Evolutionary conservation across 1,140 invertebrate genomes (phyloP).

Genomic region (Heliconius hermathena): DNA sequence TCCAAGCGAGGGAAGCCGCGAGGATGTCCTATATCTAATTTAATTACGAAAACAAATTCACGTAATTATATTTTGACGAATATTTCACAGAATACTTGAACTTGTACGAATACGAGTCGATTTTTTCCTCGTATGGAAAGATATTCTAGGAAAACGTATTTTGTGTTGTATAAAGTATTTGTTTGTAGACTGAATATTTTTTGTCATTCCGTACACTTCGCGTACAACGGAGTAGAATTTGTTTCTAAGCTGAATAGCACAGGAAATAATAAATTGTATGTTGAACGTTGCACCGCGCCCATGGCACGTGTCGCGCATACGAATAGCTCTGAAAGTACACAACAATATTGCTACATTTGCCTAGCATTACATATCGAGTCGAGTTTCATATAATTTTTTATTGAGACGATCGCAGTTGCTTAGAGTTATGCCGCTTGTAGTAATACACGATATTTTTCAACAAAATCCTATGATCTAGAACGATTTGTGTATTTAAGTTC

Average conservation of each 20-base stretch:
- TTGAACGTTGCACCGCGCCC: conserved; percentile 32
- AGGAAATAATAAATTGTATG: conserved; percentile 41
- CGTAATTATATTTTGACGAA: too few relatives aligned
- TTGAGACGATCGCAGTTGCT: conserved; percentile 18
- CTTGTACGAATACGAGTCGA: background rate
- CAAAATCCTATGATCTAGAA: background rate
- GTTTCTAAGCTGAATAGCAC: conserved; percentile 28
- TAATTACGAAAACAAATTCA: too few relatives aligned
- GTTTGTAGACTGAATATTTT: conserved; percentile 3
- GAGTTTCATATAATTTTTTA: conserved; percentile 31
- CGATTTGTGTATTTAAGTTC: too few relatives aligned
- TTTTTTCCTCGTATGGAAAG: background rate
- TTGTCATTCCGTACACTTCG: background rate
- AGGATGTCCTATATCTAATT: too few relatives aligned
- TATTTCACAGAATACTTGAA: too few relatives aligned
- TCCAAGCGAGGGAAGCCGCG: too few relatives aligned
- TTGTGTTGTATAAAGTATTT: background rate
- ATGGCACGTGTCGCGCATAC: conserved; percentile 33
- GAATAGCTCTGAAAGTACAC: conserved; percentile 27
- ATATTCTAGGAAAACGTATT: background rate
- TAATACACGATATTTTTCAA: conserved; percentile 1
- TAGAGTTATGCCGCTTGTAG: conserved; percentile 17
- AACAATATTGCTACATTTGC: conserved; percentile 22
- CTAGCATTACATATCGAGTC: conserved; percentile 28
- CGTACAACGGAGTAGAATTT: conserved; percentile 18